Percentiles rank a stretch among this genome's conserved stretches.
Evolutionary conservation across 2,113 vertebrate species (phyloP).

Genomic region (Coryphaenoides rupestris): DNA sequence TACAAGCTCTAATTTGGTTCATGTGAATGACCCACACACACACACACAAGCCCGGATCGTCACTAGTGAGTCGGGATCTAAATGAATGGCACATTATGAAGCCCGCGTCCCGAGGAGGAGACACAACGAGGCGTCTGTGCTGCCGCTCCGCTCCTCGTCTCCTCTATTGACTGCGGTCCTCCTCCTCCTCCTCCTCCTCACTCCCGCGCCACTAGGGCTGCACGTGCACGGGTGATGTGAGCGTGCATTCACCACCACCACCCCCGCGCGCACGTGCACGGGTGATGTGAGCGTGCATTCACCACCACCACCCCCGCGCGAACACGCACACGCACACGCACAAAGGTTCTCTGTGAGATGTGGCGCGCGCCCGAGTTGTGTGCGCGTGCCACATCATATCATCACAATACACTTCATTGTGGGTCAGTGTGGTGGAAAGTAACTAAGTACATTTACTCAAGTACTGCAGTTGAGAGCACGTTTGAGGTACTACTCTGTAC

Average conservation of each 20-base stretch:
- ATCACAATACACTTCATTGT: constrained; percentile 49
- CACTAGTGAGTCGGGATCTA: no score
- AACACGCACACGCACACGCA: background rate
- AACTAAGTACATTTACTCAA: no score
- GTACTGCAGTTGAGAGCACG: no score
- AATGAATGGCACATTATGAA: background rate
- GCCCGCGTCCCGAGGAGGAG: background rate
- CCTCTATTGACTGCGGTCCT: background rate
- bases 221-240: background rate
- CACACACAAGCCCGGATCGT: no score
- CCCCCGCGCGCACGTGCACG: background rate
- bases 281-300: background rate
- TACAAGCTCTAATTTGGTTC: no score
- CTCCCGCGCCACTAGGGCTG: background rate
- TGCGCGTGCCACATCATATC: constrained; percentile 29
- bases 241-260: background rate
- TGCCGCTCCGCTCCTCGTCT: no score
- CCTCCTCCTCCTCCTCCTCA: no score
- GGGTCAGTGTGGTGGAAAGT: no score
- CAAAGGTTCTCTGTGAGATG: background rate
- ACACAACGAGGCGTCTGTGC: background rate
- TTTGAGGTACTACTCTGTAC: no score
- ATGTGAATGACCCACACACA: no score
- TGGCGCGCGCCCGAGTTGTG: no score
- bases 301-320: background rate